Percentiles rank a stretch among this genome's conserved stretches.
Evolutionary conservation across 2,888 invertebrate genomes (phyloP).

Genomic region (Drosophila ezoana): DNA sequence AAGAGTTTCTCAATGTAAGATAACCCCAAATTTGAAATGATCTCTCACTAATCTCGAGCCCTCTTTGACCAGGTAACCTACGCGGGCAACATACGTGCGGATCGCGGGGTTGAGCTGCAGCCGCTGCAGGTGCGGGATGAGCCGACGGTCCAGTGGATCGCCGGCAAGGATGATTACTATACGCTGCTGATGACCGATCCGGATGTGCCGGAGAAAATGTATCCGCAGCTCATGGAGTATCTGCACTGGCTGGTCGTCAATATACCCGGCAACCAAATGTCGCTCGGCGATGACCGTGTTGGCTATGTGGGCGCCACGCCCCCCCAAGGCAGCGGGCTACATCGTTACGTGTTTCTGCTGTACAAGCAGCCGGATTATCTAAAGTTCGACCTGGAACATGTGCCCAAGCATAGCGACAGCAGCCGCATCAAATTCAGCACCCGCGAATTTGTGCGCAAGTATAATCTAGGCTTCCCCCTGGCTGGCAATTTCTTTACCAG

Average conservation of each 20-base stretch:
- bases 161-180: slow-evolving; percentile 62
- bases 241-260: slow-evolving; percentile 96
- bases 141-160: slow-evolving; percentile 57
- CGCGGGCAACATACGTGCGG: slow-evolving; percentile 85
- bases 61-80: slow-evolving; percentile 67
- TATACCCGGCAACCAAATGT: slow-evolving; percentile 90
- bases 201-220: slow-evolving; percentile 93
- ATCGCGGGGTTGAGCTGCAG: slow-evolving; percentile 89
- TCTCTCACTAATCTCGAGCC: neutral
- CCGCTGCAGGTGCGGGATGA: slow-evolving; percentile 86
- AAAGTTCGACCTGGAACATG: slow-evolving; percentile 86
- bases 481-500: slow-evolving; percentile 77
- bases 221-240: slow-evolving; percentile 93
- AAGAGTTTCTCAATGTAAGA: slow-evolving; percentile 81
- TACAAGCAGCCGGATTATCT: slow-evolving; percentile 88
- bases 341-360: slow-evolving; percentile 91
- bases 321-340: slow-evolving; percentile 89
- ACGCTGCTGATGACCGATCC: slow-evolving; percentile 87
- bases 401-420: slow-evolving; percentile 78
- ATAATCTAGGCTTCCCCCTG: slow-evolving; percentile 88
- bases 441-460: slow-evolving; percentile 90
- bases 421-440: slow-evolving; percentile 88
- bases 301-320: slow-evolving; percentile 94
- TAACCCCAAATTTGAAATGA: neutral
- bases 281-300: slow-evolving; percentile 90